Conservation (phyloP, 2,113 vertebrate genomes). For the Bubalus kerabau region DNA sequence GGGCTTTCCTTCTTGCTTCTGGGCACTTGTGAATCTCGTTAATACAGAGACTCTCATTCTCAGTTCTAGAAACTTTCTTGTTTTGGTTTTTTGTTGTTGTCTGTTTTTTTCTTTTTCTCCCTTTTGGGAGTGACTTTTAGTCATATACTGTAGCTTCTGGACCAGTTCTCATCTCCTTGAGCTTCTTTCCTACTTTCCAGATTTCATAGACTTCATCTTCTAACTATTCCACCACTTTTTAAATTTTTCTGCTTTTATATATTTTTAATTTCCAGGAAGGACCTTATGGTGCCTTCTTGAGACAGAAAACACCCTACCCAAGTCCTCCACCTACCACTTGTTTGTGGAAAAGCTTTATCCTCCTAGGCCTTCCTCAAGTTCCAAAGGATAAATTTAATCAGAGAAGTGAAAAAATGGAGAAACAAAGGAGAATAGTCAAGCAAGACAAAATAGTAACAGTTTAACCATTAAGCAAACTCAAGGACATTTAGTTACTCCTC, state of each 20-base stretch:
- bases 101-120: background rate
- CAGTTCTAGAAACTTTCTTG: background rate
- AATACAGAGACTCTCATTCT: background rate
- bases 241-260: background rate
- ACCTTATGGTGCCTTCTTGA: background rate
- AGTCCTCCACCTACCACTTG: background rate
- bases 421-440: background rate
- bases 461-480: background rate
- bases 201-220: background rate
- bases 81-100: background rate
- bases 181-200: background rate
- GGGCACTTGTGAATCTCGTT: background rate
- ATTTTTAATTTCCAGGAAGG: background rate
- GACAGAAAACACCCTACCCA: background rate
- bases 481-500: background rate
- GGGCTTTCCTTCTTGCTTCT: background rate
- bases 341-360: background rate
- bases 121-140: background rate
- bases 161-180: background rate
- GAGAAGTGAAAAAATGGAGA: background rate
- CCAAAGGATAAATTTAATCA: background rate
- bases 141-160: background rate
- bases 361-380: background rate
- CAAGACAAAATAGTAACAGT: background rate
- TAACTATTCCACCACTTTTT: background rate